A percentile compares a stretch with the other conserved stretches of the same genome.
phyloP scores from a whole-genome alignment of 2,888 invertebrate species.

The Ceriagrion tenellum region DNA sequence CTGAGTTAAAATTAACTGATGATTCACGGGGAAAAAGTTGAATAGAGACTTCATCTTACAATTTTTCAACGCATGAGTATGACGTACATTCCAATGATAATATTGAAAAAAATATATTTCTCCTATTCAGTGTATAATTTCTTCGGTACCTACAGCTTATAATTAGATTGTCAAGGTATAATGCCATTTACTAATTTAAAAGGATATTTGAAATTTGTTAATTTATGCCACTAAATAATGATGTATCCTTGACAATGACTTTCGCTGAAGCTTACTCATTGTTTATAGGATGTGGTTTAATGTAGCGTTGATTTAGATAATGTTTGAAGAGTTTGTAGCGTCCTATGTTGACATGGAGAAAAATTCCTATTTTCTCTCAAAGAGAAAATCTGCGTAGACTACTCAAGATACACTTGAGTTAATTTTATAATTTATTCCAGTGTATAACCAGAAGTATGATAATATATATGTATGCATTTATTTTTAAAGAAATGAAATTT shows the following conservation, averaged over 20 bases:
- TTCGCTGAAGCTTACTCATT: neutral
- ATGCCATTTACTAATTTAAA: neutral
- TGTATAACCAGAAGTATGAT: neutral
- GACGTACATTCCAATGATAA: neutral
- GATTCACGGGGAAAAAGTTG: too few relatives aligned
- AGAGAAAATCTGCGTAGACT: neutral
- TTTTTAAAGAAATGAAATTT: neutral
- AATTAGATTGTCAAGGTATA: neutral
- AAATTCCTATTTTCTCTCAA: neutral
- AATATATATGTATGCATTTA: neutral
- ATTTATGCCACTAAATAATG: neutral
- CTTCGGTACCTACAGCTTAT: neutral
- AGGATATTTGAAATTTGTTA: neutral
- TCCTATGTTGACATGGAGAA: neutral
- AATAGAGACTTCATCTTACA: neutral
- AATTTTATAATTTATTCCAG: neutral
- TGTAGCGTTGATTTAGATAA: neutral
- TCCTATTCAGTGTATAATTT: neutral
- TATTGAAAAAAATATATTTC: neutral
- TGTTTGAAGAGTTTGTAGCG: neutral
- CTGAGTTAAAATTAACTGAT: too few relatives aligned
- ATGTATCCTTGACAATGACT: neutral
- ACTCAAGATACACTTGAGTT: neutral
- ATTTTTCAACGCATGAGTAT: neutral
- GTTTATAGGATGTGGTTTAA: neutral